phyloP scores from a whole-genome alignment of 2,888 invertebrate genomes.

The Ormyrus labotus region DNA sequence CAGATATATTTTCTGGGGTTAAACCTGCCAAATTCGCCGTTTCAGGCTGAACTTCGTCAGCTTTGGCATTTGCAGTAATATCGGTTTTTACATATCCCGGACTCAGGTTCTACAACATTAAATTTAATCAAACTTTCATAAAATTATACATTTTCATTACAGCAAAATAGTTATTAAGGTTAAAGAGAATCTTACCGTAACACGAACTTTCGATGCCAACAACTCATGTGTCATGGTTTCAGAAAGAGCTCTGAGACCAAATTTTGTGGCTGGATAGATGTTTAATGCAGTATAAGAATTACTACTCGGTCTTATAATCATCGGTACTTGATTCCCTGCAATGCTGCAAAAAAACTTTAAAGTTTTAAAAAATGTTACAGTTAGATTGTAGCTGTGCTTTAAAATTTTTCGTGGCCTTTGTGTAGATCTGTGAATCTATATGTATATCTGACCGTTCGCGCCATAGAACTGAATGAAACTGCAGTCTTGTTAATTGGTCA shows the following conservation, averaged over 20 bases:
- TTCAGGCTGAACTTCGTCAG: neutral
- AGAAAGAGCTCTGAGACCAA: constrained; percentile 78
- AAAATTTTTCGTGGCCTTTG: too few species aligned
- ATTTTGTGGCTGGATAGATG: constrained; percentile 79
- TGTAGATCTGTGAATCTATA: too few species aligned
- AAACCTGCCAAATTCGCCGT: neutral
- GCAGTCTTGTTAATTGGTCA: too few species aligned
- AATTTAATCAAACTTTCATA: constrained; percentile 22
- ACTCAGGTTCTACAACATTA: constrained; percentile 54
- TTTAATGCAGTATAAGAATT: constrained; percentile 63
- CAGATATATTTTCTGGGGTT: constrained; percentile 8
- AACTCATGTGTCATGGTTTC: constrained; percentile 79
- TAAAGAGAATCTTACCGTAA: constrained; percentile 57
- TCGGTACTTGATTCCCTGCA: constrained; percentile 74
- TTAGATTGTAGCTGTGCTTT: too few species aligned
- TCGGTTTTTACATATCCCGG: constrained; percentile 27
- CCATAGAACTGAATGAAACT: too few species aligned
- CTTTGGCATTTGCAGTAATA: neutral
- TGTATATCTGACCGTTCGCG: too few species aligned
- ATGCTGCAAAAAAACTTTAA: constrained; percentile 63
- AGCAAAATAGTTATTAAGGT: neutral
- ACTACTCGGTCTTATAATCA: neutral
- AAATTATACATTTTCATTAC: neutral
- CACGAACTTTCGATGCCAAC: constrained; percentile 62
- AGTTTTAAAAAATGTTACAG: neutral